Percentiles rank a stretch among this genome's conserved stretches.
Evolutionary conservation across 2,888 invertebrate genomes (phyloP).

Genomic region (Scaeva pyrastri): DNA sequence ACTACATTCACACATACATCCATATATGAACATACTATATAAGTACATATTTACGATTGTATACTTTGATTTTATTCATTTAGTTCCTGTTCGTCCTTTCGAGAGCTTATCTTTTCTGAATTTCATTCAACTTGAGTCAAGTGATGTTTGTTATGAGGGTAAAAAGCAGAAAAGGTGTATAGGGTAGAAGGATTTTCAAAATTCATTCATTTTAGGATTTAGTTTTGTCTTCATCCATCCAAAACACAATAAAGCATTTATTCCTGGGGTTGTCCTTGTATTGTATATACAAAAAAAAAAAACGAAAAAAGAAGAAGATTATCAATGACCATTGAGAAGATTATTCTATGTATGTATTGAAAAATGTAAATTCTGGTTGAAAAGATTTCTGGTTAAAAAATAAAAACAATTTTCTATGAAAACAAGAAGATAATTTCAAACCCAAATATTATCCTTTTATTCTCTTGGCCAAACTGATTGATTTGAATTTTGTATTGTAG

Average conservation of each 20-base stretch:
- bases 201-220: constrained; percentile 23
- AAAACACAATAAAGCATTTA: constrained; percentile 12
- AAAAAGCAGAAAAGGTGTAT: background rate
- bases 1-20: background rate
- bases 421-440: background rate
- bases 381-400: background rate
- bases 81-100: constrained; percentile 4
- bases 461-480: background rate
- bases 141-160: constrained; percentile 9
- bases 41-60: background rate
- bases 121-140: constrained; percentile 12
- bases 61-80: constrained; percentile 4
- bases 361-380: constrained; percentile 13
- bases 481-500: constrained; percentile 6
- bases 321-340: constrained; percentile 63
- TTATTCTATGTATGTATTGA: constrained; percentile 36
- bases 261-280: background rate
- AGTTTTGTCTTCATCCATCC: background rate
- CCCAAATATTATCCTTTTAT: background rate
- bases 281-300: background rate
- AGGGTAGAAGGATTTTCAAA: background rate
- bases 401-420: background rate
- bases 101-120: constrained; percentile 14
- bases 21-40: too few species aligned
- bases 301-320: constrained; percentile 44